Percentiles rank a stretch among this genome's conserved stretches.
Evolutionary conservation across 2,113 vertebrate genomes (phyloP).

Genomic region (Hippocampus comes): DNA sequence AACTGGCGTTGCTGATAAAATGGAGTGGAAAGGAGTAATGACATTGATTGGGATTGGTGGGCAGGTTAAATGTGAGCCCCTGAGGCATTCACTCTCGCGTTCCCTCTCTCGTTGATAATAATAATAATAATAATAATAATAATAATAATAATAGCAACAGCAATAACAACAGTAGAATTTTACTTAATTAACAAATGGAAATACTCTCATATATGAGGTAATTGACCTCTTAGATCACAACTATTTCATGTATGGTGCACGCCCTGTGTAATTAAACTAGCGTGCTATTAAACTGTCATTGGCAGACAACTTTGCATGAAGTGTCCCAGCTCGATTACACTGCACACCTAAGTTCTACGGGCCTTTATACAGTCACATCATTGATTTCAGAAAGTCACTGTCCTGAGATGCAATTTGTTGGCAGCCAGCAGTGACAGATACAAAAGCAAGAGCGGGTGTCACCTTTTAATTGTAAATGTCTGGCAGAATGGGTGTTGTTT

Average conservation of each 20-base stretch:
- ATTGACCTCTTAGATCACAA: neutral
- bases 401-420: slow-evolving; percentile 72
- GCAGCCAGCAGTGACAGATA: slow-evolving; percentile 75
- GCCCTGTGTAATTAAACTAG: neutral
- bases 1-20: slow-evolving; percentile 75
- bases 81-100: slow-evolving; percentile 49
- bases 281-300: slow-evolving; percentile 20
- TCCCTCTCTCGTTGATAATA: slow-evolving; percentile 19
- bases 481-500: slow-evolving; percentile 98
- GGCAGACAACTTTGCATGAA: slow-evolving; percentile 33
- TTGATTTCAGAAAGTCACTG: slow-evolving; percentile 64
- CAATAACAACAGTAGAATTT: neutral
- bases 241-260: neutral
- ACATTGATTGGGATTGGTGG: slow-evolving; percentile 87
- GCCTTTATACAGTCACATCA: slow-evolving; percentile 53
- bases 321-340: slow-evolving; percentile 50
- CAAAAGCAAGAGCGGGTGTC: slow-evolving; percentile 80
- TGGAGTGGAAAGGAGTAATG: slow-evolving; percentile 86
- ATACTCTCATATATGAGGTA: neutral
- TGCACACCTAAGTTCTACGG: slow-evolving; percentile 48
- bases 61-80: slow-evolving; percentile 73
- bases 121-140: too few relatives aligned
- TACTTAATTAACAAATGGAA: neutral
- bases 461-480: slow-evolving; percentile 99
- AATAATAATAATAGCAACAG: too few relatives aligned